These are phyloP conservation scores for Polymixis lichenea DNA, from an alignment of 2,888 invertebrate genomes.

Conservation along the genomic window DNA sequence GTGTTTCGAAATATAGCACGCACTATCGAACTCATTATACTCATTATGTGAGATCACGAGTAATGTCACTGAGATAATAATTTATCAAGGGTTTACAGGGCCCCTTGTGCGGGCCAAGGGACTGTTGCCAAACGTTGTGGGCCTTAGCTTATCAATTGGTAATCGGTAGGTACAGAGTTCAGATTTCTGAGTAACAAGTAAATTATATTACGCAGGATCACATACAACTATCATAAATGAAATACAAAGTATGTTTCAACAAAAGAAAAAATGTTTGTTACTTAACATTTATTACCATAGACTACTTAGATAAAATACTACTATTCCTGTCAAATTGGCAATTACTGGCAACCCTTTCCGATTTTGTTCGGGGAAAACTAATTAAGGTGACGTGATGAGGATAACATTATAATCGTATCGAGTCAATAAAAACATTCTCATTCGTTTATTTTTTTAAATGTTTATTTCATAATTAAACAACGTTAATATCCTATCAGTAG, in stretches of 20 bases:
- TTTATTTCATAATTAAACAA: not conserved
- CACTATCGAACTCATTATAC: conserved; percentile 85
- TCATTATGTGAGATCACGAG: conserved; percentile 77
- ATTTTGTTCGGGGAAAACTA: conserved; percentile 29
- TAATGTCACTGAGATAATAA: conserved; percentile 78
- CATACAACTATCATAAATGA: not conserved
- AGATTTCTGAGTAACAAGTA: conserved; percentile 31
- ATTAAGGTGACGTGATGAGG: no score
- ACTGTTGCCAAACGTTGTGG: conserved; percentile 50
- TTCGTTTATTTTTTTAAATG: not conserved
- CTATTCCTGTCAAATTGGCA: not conserved
- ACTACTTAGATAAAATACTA: not conserved
- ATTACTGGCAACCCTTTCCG: conserved; percentile 40
- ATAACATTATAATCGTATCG: not conserved
- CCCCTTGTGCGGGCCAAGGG: conserved; percentile 49
- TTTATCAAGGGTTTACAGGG: conserved; percentile 71
- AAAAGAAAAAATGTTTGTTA: not conserved
- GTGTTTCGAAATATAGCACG: conserved; percentile 86
- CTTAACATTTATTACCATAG: not conserved
- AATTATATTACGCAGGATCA: conserved; percentile 1
- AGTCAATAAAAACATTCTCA: conserved; percentile 19
- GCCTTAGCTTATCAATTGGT: conserved; percentile 50
- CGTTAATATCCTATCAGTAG: not conserved
- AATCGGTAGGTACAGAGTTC: conserved; percentile 32
- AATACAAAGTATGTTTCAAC: not conserved